These are phyloP conservation scores for Sinotaia quadrata DNA, from an alignment of 2,888 invertebrate genomes.

Conservation along the genomic window DNA sequence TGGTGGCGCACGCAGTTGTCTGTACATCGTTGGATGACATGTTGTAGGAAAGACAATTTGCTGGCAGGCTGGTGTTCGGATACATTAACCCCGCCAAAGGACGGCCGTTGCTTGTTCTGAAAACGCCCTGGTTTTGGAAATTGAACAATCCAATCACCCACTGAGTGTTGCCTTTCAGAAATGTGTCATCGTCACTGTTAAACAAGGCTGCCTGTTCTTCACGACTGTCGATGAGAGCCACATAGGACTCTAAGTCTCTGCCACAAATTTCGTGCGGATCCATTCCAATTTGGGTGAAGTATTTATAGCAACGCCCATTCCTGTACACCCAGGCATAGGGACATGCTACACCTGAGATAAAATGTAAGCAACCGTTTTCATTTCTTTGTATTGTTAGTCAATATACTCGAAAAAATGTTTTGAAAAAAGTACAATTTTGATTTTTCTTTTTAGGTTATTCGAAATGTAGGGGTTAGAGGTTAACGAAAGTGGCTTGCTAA, in stretches of 20 bases:
- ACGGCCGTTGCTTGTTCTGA: slow-evolving; percentile 5
- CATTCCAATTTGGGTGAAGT: not conserved
- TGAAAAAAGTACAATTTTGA: no score
- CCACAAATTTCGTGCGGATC: not conserved
- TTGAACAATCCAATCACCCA: slow-evolving; percentile 11
- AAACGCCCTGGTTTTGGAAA: not conserved
- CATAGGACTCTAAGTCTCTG: not conserved
- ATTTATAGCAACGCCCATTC: not conserved
- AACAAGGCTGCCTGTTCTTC: not conserved
- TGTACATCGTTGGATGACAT: not conserved
- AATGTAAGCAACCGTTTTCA: no score
- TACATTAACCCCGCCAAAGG: not conserved
- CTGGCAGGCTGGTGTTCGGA: no score
- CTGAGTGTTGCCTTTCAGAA: not conserved
- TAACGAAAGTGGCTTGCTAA: no score
- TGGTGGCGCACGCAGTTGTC: not conserved
- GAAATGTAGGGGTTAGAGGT: no score
- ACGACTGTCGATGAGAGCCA: not conserved
- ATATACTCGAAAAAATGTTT: no score
- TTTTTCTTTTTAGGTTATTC: no score
- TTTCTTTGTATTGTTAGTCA: no score
- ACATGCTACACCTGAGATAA: not conserved
- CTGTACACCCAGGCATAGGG: not conserved
- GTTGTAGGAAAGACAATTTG: not conserved
- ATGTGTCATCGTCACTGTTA: not conserved